Conservation (phyloP, 2,797 vertebrate genomes). For the Enteromius treurensis region DNA sequence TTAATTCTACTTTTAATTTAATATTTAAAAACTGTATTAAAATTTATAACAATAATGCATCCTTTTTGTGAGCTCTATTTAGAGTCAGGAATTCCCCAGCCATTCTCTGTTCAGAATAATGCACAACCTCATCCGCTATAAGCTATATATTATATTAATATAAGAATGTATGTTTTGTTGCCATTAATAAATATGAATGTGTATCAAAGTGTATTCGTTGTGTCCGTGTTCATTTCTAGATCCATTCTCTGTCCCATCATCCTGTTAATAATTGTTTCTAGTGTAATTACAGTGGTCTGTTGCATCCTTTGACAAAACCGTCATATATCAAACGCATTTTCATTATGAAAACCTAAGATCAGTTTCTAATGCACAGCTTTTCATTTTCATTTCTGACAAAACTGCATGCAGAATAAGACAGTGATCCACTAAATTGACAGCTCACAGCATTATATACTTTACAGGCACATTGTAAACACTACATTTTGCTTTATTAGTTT, state of each 20-base stretch:
- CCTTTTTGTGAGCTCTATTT: neutral
- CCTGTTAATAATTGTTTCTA: conserved; percentile 3
- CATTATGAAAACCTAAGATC: conserved; percentile 81
- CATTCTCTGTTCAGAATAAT: neutral
- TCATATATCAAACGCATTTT: conserved; percentile 4
- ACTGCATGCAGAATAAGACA: conserved; percentile 66
- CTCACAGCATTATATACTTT: neutral
- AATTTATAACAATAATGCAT: neutral
- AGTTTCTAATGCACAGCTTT: conserved; percentile 78
- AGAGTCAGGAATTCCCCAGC: neutral
- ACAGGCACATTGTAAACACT: neutral
- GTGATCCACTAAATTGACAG: neutral
- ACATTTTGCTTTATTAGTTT: neutral
- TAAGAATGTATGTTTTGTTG: neutral
- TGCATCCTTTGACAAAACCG: neutral
- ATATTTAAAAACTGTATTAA: neutral
- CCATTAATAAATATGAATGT: neutral
- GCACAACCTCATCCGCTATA: neutral
- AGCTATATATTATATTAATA: neutral
- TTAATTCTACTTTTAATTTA: neutral
- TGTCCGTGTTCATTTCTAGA: neutral
- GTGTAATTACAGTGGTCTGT: neutral
- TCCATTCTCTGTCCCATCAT: neutral
- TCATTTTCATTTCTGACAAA: conserved; percentile 79
- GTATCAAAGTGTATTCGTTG: neutral